Base-by-base conservation (phyloP, 2,888 invertebrate genomes). In the Meandrusa payeni region DNA sequence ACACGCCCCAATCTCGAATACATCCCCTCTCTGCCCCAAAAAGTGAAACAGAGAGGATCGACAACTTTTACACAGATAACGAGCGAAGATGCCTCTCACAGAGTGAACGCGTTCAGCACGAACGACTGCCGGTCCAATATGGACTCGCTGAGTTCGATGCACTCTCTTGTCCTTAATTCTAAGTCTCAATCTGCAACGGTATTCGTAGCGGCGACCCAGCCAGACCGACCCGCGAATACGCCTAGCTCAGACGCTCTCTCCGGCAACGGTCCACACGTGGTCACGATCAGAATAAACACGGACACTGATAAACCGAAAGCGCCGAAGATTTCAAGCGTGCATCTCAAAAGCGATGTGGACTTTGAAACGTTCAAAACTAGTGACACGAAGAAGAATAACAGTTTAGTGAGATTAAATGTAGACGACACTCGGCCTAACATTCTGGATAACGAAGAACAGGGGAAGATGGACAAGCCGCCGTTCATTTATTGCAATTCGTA, bases 271-370 rank as follows among this genome's bases (percentile, higher is more conserved):
- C 87, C 85, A 57, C 92, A 93, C 80, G 92, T 93, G 60, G 93
- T 93, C 51, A 93, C 92, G 57, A 93, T 93, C 65, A 89, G 90
- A 69, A 93, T 93, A 71, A 92, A 91, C 72, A 91, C 92, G 7
- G 89, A 90, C 52, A 73, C 86, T 22, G 87, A 89, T 33, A 89
- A 85, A 61, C 85, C 83, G 0, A 85, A 81, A 59, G 80, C 77
- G 10, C 86, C 82, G 11, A 83, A 81, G 65, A 86, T 85, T 55
- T 86, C 87, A 4, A 87, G 87, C 52, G 87, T 87, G 1, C 87
- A 87, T 49, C 76, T 85, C 42, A 82, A 87, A 61, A 85, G 88
- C 54, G 80, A 86, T 61, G 67, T 76, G n/a, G 76, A 82, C 47
- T 82, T 79, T 26, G 85, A 85, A 39, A 62, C 70, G 1, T 80